phyloP scores from a whole-genome alignment of 2,113 vertebrate genomes.

The Ceyx melanurus region DNA sequence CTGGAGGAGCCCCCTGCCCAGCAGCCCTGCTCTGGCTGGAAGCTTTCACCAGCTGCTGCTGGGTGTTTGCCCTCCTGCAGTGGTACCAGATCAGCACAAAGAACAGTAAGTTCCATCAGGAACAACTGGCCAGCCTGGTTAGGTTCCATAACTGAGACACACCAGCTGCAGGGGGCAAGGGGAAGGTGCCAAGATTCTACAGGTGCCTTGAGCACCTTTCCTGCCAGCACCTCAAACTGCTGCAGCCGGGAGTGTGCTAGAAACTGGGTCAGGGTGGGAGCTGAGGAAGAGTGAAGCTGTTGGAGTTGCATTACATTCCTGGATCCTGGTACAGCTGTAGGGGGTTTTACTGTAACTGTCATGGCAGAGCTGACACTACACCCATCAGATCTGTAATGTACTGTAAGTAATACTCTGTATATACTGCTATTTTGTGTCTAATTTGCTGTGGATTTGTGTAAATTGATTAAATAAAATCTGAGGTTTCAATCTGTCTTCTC shows the following conservation, averaged over 20 bases:
- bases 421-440: constrained; percentile 71
- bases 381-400: constrained; percentile 65
- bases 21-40: not conserved
- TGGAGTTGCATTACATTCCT: constrained; percentile 15
- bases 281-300: not conserved
- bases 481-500: constrained; percentile 34
- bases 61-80: not conserved
- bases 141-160: not conserved
- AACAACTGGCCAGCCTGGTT: not conserved
- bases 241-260: not conserved
- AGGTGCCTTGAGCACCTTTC: not conserved
- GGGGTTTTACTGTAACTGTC: constrained; percentile 20
- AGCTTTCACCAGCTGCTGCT: not conserved
- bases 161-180: not conserved
- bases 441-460: constrained; percentile 69
- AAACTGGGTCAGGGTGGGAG: not conserved
- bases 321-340: not conserved
- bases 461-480: constrained; percentile 75
- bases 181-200: not conserved
- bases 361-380: constrained; percentile 47
- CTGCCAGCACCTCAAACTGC: not conserved
- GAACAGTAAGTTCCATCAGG: not conserved
- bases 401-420: constrained; percentile 73
- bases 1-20: not conserved
- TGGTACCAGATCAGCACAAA: not conserved